Conservation (phyloP, 2,113 vertebrate genomes). For the Ammodytes marinus region DNA sequence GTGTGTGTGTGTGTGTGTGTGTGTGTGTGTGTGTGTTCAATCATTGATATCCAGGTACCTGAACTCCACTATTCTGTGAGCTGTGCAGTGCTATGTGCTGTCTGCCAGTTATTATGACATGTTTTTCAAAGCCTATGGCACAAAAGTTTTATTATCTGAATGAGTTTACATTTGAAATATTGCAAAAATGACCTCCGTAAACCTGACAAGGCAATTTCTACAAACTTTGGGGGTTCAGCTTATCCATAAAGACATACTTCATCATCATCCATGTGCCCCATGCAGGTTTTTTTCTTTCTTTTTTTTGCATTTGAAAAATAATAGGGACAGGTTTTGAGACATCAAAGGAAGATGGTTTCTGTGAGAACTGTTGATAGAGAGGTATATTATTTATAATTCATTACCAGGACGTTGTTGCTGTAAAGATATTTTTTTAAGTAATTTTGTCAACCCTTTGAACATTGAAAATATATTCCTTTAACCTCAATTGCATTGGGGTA, state of each 20-base stretch:
- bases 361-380: background rate
- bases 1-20: constrained; percentile 26
- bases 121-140: constrained; percentile 13
- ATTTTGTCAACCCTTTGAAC: background rate
- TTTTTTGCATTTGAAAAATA: background rate
- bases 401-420: background rate
- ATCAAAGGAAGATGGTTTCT: background rate
- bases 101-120: background rate
- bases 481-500: too few relatives aligned
- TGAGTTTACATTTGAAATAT: constrained; percentile 1
- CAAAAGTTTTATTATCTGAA: background rate
- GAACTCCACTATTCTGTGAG: constrained; percentile 10
- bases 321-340: background rate
- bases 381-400: background rate
- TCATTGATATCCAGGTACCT: constrained; percentile 24
- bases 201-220: background rate
- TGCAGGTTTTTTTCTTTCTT: constrained; percentile 14
- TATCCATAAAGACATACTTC: background rate
- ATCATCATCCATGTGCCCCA: constrained; percentile 5
- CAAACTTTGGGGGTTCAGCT: constrained; percentile 27
- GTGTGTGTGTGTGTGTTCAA: constrained; percentile 10
- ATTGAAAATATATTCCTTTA: background rate
- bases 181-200: background rate
- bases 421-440: background rate
- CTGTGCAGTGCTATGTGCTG: constrained; percentile 14